A percentile compares a stretch with the other conserved stretches of the same genome.
phyloP scores from a whole-genome alignment of 92 coral and sea anemone genomes.

The Epizoanthus rinbou region DNA sequence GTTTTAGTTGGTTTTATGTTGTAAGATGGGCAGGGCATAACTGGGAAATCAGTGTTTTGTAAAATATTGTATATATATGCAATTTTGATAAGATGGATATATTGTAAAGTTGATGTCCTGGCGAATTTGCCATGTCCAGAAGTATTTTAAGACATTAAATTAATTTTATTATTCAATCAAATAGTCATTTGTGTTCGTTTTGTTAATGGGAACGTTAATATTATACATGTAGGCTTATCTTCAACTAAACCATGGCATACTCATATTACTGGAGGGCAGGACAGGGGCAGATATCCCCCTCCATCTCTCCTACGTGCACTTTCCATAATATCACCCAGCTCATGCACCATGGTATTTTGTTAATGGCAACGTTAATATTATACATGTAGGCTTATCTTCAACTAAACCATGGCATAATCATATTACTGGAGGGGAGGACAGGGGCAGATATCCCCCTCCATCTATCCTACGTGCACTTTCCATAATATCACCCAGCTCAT shows the following conservation, averaged over 20 bases:
- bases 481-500: no score
- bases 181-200: background rate
- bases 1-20: constrained; percentile 39
- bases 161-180: constrained; percentile 35
- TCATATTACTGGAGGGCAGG: no score
- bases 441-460: no score
- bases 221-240: background rate
- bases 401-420: no score
- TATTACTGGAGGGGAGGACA: no score
- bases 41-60: constrained; percentile 39
- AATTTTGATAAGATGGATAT: constrained; percentile 36
- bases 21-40: constrained; percentile 44
- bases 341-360: background rate
- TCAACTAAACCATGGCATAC: no score
- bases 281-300: no score
- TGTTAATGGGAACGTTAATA: background rate
- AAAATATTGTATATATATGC: constrained; percentile 45
- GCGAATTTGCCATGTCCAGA: constrained; percentile 42
- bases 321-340: no score
- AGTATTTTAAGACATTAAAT: constrained; percentile 44
- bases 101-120: constrained; percentile 47
- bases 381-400: background rate
- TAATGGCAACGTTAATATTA: background rate
- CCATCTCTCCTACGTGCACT: no score
- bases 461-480: no score